Conservation (phyloP, 2,888 invertebrate genomes). For the Marasmarcha lunaedactyla region DNA sequence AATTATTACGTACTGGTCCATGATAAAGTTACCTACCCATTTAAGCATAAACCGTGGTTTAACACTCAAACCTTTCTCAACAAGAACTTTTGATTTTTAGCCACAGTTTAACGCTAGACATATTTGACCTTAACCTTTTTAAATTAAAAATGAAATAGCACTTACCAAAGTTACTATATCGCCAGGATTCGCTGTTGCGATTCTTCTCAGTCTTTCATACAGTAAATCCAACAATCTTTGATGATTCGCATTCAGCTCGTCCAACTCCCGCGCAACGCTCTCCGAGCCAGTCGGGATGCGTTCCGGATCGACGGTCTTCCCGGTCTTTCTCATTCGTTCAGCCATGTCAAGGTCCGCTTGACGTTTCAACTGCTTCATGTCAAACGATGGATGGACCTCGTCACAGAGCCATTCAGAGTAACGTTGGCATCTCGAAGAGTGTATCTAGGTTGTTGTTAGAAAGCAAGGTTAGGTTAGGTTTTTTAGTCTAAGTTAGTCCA, state of each 20-base stretch:
- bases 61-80: no score
- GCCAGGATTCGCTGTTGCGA: constrained; percentile 76
- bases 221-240: constrained; percentile 77
- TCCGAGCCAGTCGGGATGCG: constrained; percentile 74
- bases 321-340: constrained; percentile 40
- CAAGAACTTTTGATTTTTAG: no score
- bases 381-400: constrained; percentile 84
- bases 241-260: constrained; percentile 84
- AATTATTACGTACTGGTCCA: no score
- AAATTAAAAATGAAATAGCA: constrained; percentile 19
- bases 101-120: no score
- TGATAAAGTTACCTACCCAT: no score
- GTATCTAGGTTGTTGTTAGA: constrained; percentile 76
- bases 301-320: constrained; percentile 31
- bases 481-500: constrained; percentile 13
- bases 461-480: constrained; percentile 63
- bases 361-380: constrained; percentile 59
- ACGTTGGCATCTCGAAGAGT: constrained; percentile 86
- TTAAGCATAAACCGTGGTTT: no score
- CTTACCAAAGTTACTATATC: constrained; percentile 83
- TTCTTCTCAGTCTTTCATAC: constrained; percentile 76
- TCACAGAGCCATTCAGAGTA: constrained; percentile 87
- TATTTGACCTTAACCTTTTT: no score
- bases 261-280: constrained; percentile 80
- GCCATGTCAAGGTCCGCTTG: constrained; percentile 50